Conservation (phyloP, 2,113 vertebrate species). For the Heptranchias perlo region DNA sequence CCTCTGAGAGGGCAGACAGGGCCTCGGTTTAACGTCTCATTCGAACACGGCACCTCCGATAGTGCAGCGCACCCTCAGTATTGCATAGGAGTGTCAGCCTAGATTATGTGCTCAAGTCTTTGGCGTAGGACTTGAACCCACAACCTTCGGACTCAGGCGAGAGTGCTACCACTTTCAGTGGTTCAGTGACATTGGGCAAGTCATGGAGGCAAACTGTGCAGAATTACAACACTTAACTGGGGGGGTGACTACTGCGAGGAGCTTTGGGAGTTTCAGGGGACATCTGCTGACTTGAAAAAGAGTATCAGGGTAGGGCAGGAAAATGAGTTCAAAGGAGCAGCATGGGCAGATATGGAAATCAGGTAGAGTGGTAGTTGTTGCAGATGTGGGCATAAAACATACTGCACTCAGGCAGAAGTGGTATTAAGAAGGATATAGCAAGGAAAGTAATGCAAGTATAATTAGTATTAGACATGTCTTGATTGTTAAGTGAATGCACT, state of each 20-base stretch:
- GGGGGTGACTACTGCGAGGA: background rate
- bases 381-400: background rate
- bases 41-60: background rate
- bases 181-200: background rate
- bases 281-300: background rate
- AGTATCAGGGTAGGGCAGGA: background rate
- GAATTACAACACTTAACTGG: background rate
- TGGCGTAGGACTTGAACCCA: background rate
- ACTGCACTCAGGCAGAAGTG: background rate
- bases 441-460: background rate
- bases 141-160: background rate
- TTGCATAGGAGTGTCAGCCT: background rate
- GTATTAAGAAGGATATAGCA: background rate
- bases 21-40: background rate
- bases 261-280: background rate
- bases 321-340: background rate
- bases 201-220: background rate
- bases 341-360: background rate
- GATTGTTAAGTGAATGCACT: background rate
- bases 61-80: background rate
- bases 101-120: background rate
- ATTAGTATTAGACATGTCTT: background rate
- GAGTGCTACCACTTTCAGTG: background rate
- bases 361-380: background rate
- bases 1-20: background rate